Evolutionary conservation across 2,888 invertebrate species (phyloP).

Genomic region (Apamea monoglypha): DNA sequence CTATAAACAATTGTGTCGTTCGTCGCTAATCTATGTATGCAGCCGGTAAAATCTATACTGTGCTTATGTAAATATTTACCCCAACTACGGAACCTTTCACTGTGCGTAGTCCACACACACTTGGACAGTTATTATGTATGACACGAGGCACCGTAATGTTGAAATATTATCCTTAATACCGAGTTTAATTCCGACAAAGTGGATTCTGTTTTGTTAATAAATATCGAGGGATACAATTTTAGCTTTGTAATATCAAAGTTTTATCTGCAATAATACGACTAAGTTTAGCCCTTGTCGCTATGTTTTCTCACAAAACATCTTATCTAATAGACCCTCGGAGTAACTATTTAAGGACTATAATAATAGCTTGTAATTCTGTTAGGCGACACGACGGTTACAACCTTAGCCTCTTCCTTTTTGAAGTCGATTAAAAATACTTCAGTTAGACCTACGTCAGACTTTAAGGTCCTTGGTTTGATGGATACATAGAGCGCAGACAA

Average conservation of each 20-base stretch:
- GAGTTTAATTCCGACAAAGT: constrained; percentile 20
- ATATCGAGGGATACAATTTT: constrained; percentile 30
- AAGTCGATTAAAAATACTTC: constrained; percentile 24
- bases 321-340: constrained; percentile 55
- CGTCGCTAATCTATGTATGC: too few species aligned
- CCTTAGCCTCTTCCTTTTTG: not conserved
- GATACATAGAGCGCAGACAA: not conserved
- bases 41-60: not conserved
- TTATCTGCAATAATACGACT: constrained; percentile 48
- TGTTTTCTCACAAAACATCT: constrained; percentile 78
- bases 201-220: constrained; percentile 28
- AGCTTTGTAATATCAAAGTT: constrained; percentile 36
- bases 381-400: constrained; percentile 7
- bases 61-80: not conserved
- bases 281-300: constrained; percentile 69
- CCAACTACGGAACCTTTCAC: not conserved
- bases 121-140: not conserved
- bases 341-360: constrained; percentile 40
- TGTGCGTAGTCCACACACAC: not conserved
- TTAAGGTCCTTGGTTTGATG: not conserved
- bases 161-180: constrained; percentile 3
- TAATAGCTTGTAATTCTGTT: constrained; percentile 40
- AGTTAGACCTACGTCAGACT: not conserved
- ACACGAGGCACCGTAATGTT: not conserved
- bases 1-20: not conserved